These are phyloP conservation scores for Actinia tenebrosa DNA, from an alignment of 64 coral and sea anemone genomes.

Conservation along the genomic window DNA sequence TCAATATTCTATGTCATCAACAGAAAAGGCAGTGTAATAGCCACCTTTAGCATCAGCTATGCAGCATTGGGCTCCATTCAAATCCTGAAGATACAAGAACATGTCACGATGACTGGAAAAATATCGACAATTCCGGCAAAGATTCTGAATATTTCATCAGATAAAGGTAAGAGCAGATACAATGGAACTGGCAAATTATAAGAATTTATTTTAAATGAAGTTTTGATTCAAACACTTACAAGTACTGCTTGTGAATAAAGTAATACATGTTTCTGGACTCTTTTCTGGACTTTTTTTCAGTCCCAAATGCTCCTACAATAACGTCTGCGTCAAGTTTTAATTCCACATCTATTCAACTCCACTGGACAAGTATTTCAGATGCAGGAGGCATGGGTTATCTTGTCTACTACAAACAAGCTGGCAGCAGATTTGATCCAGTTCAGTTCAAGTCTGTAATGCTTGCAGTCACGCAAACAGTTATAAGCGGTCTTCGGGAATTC, in stretches of 20 bases:
- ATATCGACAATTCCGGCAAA: slow-evolving; percentile 5
- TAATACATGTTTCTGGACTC: neutral
- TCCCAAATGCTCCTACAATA: slow-evolving; percentile 25
- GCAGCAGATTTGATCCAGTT: neutral
- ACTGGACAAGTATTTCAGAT: slow-evolving; percentile 29
- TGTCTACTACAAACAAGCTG: slow-evolving; percentile 48
- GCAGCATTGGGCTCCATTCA: neutral
- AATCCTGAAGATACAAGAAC: slow-evolving; percentile 8
- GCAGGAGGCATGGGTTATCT: slow-evolving; percentile 19
- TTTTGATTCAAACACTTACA: no score
- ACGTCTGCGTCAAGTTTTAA: slow-evolving; percentile 16
- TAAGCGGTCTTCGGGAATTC: slow-evolving; percentile 38
- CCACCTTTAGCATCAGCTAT: neutral
- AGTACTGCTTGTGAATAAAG: neutral
- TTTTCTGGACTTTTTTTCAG: neutral
- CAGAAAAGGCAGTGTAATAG: neutral
- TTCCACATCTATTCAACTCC: slow-evolving; percentile 34
- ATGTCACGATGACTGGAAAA: neutral
- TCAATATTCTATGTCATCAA: no score
- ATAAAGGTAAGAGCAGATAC: neutral
- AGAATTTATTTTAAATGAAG: no score
- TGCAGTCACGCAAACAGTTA: neutral
- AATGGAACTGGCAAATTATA: no score
- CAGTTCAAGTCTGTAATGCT: slow-evolving; percentile 23
- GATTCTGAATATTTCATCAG: neutral